Evolutionary conservation across 2,113 vertebrate genomes (phyloP).

Genomic region (Brachypodius melanocephalos): DNA sequence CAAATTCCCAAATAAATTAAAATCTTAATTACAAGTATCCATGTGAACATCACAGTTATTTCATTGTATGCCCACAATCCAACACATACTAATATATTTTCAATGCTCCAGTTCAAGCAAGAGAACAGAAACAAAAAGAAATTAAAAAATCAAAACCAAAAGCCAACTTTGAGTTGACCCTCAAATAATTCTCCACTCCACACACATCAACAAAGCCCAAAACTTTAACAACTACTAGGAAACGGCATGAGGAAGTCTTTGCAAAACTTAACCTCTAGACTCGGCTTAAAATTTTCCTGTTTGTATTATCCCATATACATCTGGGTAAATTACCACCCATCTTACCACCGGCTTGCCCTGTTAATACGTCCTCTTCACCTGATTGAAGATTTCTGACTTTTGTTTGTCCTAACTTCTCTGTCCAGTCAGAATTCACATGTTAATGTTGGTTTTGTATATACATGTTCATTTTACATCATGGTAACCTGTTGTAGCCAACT

Average conservation of each 20-base stretch:
- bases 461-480: background rate
- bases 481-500: background rate
- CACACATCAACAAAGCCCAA: background rate
- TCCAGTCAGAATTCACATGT: background rate
- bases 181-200: background rate
- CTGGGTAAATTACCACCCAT: background rate
- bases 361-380: background rate
- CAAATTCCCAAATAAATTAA: background rate
- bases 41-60: background rate
- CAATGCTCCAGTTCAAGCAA: background rate
- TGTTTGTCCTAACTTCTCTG: background rate
- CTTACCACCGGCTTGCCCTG: background rate
- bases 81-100: background rate
- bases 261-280: background rate
- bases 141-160: background rate
- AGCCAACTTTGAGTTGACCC: background rate
- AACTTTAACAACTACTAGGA: background rate
- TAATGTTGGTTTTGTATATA: background rate
- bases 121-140: background rate
- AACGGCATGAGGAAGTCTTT: background rate
- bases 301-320: fast-evolving
- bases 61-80: background rate
- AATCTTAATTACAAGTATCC: background rate
- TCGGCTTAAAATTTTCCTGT: background rate
- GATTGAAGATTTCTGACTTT: background rate